phyloP scores from a whole-genome alignment of 2,797 vertebrate genomes.

The Prionace glauca region DNA sequence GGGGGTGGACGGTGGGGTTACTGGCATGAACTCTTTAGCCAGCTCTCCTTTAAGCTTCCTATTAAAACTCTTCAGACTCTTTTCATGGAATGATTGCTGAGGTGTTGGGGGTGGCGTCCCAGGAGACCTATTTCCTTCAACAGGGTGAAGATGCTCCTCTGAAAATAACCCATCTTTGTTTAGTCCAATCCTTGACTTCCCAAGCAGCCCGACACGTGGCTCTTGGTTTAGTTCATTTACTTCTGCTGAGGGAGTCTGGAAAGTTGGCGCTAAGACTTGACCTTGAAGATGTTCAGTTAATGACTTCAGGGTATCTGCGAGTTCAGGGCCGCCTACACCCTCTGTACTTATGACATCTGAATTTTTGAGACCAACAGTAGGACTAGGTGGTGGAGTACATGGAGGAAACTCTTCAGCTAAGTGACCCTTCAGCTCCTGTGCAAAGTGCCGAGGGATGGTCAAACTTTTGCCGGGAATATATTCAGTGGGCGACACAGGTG shows the following conservation, averaged over 20 bases:
- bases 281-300: slow-evolving; percentile 38
- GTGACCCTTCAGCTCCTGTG: slow-evolving; percentile 48
- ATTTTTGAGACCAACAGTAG: slow-evolving; percentile 43
- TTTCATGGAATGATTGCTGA: slow-evolving; percentile 67
- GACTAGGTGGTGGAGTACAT: slow-evolving; percentile 49
- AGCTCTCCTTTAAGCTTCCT: slow-evolving; percentile 90
- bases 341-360: neutral
- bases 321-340: neutral
- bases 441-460: slow-evolving; percentile 46
- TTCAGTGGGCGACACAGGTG: slow-evolving; percentile 44
- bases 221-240: neutral
- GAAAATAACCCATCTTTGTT: slow-evolving; percentile 18
- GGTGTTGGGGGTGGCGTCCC: slow-evolving; percentile 86
- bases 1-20: slow-evolving; percentile 86
- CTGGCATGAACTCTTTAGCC: slow-evolving; percentile 88
- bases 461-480: slow-evolving; percentile 44
- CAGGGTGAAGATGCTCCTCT: slow-evolving; percentile 54
- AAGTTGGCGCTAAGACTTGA: slow-evolving; percentile 38
- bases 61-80: slow-evolving; percentile 77
- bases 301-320: slow-evolving; percentile 5
- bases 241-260: neutral
- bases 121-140: slow-evolving; percentile 61
- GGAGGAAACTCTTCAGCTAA: slow-evolving; percentile 47
- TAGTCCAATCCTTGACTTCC: neutral
- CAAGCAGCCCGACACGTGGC: neutral